These are phyloP conservation scores for Apodemus speciosus DNA, from an alignment of 2,113 vertebrate species.

Conservation along the genomic window DNA sequence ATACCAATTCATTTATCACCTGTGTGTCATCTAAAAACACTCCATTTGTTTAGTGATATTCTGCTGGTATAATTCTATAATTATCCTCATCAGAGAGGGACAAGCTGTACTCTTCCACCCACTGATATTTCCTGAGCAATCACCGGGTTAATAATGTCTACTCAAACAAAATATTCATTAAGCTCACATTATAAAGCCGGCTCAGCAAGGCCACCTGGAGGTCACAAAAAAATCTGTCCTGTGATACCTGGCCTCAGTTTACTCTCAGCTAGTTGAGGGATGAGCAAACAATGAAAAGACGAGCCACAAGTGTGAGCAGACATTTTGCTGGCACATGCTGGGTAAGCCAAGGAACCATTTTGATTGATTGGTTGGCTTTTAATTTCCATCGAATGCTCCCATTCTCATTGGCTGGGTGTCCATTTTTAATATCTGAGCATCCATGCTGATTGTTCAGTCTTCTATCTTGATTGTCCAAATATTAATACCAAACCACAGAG, in stretches of 20 bases:
- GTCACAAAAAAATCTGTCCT: slow-evolving; percentile 7
- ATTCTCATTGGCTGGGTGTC: slow-evolving; percentile 16
- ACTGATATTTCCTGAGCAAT: slow-evolving; percentile 66
- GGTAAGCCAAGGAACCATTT: slow-evolving; percentile 4
- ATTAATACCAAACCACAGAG: slow-evolving; percentile 6
- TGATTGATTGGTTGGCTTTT: slow-evolving; percentile 11
- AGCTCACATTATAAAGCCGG: slow-evolving; percentile 46
- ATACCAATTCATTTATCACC: slow-evolving; percentile 48
- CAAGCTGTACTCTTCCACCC: slow-evolving; percentile 62
- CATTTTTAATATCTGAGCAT: slow-evolving; percentile 32
- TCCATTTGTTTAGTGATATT: slow-evolving; percentile 65
- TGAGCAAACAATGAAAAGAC: not conserved
- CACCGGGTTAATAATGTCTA: slow-evolving; percentile 58
- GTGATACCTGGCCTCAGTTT: slow-evolving; percentile 40
- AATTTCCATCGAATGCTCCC: not conserved
- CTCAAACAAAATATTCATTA: slow-evolving; percentile 70
- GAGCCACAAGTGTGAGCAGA: not conserved
- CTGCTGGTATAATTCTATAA: slow-evolving; percentile 63
- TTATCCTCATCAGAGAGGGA: slow-evolving; percentile 68
- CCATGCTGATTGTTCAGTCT: slow-evolving; percentile 17
- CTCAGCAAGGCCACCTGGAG: slow-evolving; percentile 55
- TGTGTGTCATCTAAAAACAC: slow-evolving; percentile 61
- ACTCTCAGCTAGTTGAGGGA: not conserved
- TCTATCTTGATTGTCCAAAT: slow-evolving; percentile 7
- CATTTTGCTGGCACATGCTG: not conserved